Evolutionary conservation across 2,113 vertebrate genomes (phyloP).

Genomic region (Lutjanus erythropterus): DNA sequence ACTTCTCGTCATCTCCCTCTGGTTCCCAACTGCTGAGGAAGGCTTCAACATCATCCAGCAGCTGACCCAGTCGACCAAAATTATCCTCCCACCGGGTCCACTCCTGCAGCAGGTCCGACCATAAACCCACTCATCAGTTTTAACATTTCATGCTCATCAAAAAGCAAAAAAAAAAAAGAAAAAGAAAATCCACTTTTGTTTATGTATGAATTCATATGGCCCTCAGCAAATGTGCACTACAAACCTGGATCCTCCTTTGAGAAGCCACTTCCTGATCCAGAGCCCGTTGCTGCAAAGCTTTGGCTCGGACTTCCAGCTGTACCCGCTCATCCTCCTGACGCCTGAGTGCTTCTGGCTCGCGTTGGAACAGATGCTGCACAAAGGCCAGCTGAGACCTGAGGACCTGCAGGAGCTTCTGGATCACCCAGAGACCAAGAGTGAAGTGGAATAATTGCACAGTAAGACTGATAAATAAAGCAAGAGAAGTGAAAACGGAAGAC

Average conservation of each 20-base stretch:
- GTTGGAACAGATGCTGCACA: slow-evolving; percentile 80
- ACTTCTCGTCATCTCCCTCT: slow-evolving; percentile 62
- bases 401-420: slow-evolving; percentile 88
- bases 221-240: slow-evolving; percentile 52
- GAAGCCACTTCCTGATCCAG: slow-evolving; percentile 83
- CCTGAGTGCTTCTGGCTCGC: slow-evolving; percentile 74
- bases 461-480: neutral
- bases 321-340: slow-evolving; percentile 80
- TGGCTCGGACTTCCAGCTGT: slow-evolving; percentile 82
- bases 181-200: slow-evolving; percentile 21
- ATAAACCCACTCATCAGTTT: slow-evolving; percentile 9
- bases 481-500: neutral
- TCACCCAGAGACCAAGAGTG: slow-evolving; percentile 3
- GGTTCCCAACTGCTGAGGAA: slow-evolving; percentile 81
- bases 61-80: slow-evolving; percentile 77
- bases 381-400: slow-evolving; percentile 83
- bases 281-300: slow-evolving; percentile 83
- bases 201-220: slow-evolving; percentile 40
- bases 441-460: neutral
- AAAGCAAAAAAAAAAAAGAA: neutral
- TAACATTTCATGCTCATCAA: slow-evolving; percentile 5
- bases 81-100: slow-evolving; percentile 89
- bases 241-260: slow-evolving; percentile 88
- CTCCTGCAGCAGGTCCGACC: slow-evolving; percentile 79
- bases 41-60: slow-evolving; percentile 86